A percentile compares a stretch with the other conserved stretches of the same genome.
Conservation (phyloP, 2,888 invertebrate genomes). For the Synanthedon tipuliformis region DNA sequence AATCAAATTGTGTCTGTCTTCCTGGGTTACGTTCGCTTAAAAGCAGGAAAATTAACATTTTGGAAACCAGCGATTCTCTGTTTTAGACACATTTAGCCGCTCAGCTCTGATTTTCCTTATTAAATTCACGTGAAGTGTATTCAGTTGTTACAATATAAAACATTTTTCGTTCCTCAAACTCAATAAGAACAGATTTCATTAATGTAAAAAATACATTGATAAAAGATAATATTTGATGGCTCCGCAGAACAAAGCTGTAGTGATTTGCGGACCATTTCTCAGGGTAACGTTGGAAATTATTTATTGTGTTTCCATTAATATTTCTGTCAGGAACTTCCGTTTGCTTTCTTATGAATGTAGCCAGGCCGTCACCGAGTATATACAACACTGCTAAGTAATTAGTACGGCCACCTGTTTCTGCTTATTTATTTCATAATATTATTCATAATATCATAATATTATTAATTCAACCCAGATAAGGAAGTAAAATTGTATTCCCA, state of each 20-base stretch:
- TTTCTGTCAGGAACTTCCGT: constrained; percentile 1
- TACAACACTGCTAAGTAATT: constrained; percentile 1
- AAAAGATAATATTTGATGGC: constrained; percentile 1
- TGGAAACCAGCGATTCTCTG: too few relatives aligned
- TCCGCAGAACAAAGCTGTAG: not conserved
- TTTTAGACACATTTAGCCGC: too few relatives aligned
- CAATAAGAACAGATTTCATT: not conserved
- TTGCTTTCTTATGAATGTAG: constrained; percentile 3
- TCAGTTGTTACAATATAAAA: too few relatives aligned
- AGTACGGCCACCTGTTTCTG: constrained; percentile 1
- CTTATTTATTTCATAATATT: not conserved
- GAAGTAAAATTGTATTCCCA: too few relatives aligned
- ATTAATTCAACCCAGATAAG: not conserved
- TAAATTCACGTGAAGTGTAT: too few relatives aligned
- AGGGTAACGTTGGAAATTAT: constrained; percentile 2
- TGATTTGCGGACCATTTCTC: constrained; percentile 2
- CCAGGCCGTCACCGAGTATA: not conserved
- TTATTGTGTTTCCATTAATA: constrained; percentile 5
- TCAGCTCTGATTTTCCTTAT: too few relatives aligned
- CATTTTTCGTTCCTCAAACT: not conserved
- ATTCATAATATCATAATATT: not conserved
- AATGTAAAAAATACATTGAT: not conserved
- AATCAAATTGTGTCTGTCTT: constrained; percentile 17
- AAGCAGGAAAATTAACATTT: not conserved
- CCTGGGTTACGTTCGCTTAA: constrained; percentile 3